phyloP scores from a whole-genome alignment of 2,797 vertebrate species.

The Xerus rutilus region DNA sequence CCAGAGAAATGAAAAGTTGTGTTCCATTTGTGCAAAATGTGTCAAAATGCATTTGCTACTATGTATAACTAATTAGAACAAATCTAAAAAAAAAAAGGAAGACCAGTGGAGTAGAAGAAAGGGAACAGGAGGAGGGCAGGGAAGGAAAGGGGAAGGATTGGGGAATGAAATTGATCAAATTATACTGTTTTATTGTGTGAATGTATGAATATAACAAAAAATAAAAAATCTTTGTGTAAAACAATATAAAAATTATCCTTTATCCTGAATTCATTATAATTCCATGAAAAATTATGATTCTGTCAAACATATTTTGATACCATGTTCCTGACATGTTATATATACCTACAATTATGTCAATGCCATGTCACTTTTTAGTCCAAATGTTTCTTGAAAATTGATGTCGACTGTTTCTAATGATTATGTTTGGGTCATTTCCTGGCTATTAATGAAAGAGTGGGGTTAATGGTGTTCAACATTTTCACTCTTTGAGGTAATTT shows the following conservation, averaged over 20 bases:
- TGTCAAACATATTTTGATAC: background rate
- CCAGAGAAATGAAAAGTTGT: too few relatives aligned
- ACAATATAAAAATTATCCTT: background rate
- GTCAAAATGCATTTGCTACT: too few relatives aligned
- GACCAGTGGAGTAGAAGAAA: too few relatives aligned
- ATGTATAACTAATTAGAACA: too few relatives aligned
- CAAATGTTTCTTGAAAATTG: slow-evolving; percentile 38
- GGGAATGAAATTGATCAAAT: too few relatives aligned
- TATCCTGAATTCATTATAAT: background rate
- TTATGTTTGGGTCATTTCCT: slow-evolving; percentile 30
- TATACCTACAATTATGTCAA: background rate
- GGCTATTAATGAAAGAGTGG: background rate
- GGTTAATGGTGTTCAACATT: background rate
- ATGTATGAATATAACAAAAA: too few relatives aligned
- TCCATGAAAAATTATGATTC: background rate
- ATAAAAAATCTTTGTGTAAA: background rate
- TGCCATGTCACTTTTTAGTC: background rate
- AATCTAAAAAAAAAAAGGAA: too few relatives aligned
- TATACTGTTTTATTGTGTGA: too few relatives aligned
- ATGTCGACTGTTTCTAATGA: background rate
- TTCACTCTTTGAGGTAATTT: slow-evolving; percentile 42
- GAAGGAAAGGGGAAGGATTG: too few relatives aligned
- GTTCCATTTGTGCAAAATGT: too few relatives aligned
- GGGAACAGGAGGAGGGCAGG: too few relatives aligned
- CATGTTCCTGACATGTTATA: fast-evolving